A percentile compares a stretch with the other conserved stretches of the same genome.
These are phyloP conservation scores for Camelus dromedarius DNA, from an alignment of 2,113 vertebrate genomes.

Conservation along the genomic window DNA sequence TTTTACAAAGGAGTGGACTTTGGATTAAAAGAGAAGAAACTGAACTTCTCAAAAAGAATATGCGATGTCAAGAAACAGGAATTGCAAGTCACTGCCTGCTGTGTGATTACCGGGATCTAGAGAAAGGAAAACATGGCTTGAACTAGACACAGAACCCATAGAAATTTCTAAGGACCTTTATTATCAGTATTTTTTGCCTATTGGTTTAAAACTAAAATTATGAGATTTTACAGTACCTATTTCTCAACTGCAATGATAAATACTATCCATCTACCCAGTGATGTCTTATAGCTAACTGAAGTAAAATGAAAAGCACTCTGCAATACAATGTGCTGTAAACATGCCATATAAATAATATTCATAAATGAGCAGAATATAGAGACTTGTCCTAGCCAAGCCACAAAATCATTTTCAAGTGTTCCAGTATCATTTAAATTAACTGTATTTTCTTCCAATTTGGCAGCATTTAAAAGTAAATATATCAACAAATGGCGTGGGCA, in stretches of 20 bases:
- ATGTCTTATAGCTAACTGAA: not conserved
- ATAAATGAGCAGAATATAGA: not conserved
- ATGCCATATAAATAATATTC: conserved; percentile 12
- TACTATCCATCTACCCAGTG: not conserved
- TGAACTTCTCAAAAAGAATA: not conserved
- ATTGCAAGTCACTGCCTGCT: not conserved
- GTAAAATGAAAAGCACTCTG: not conserved
- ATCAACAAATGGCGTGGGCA: not conserved
- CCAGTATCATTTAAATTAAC: not conserved
- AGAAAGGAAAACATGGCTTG: not conserved
- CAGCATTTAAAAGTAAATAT: conserved; percentile 41
- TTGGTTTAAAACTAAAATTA: not conserved
- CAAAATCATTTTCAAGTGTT: not conserved
- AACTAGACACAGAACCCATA: not conserved
- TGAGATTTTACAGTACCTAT: not conserved
- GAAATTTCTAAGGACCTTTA: not conserved
- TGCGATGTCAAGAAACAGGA: not conserved
- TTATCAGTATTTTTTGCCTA: not conserved
- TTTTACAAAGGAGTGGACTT: not conserved
- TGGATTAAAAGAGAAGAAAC: not conserved
- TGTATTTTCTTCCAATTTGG: not conserved
- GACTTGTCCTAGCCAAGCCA: not conserved
- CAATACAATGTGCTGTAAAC: not conserved
- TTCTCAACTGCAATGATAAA: not conserved
- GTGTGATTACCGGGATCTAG: not conserved